Evolutionary conservation across 2,888 invertebrate genomes (phyloP), one percentile per base, ranked within the genome.

Genomic region (Campoplex capitator): DNA sequence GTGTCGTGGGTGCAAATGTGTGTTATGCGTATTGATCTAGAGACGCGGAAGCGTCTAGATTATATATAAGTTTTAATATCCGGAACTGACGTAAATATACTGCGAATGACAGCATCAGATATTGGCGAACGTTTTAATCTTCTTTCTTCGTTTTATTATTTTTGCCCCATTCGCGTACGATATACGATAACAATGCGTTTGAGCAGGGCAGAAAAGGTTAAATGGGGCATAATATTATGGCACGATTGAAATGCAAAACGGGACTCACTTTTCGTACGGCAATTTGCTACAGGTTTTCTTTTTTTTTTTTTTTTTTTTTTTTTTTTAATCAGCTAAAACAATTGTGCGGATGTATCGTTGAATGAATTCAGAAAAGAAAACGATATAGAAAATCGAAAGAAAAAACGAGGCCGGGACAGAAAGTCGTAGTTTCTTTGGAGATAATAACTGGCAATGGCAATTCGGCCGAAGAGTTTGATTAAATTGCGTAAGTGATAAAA

Each of bases 361-460:
- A 11, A n/a, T 32, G 28, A 16, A 6, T 32, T 32, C 28, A 28
- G 28, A 51, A 70, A 77, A 18, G 42, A 71, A 54, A n/a, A 45
- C 23, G 38, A 70, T 16, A 32, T 13, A 67, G 54, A 51, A 76
- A 3, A 13, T 13, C 1, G 56, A 73, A 58, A 4, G 51, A 74
- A 68, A 35, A 16, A 32, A 56, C 28, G 51, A 78, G 42, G 45
- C 48, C 28, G 18, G 73, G 48, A 54, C 2, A 35, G 28, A 42
- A 56, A 51, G 65, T 32, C 32, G 35, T 23, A 68, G 56, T 88
- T 89, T 91, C 92, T 92, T 93, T 92, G 91, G 92, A 91, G 88
- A 73, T 91, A 81, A 89, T 84, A 91, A 93, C 91, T 92, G 92
- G 91, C 91, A 90, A 84, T 77, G 88, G 78, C 54, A 83, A 84